Conservation (phyloP, 2,113 vertebrate species). For the Bubo bubo region DNA sequence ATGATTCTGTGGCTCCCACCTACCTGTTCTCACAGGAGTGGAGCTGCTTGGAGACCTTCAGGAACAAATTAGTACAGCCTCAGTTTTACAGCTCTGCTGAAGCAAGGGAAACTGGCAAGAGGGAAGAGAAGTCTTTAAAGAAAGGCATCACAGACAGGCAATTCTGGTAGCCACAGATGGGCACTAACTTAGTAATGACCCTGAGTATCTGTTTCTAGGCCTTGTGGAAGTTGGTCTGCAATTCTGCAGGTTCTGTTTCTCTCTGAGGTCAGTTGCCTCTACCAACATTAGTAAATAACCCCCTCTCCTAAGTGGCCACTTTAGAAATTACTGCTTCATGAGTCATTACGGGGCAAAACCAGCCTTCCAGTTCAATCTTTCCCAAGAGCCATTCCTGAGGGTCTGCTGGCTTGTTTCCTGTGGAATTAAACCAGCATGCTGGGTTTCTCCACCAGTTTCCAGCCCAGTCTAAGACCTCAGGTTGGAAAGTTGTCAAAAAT, state of each 20-base stretch:
- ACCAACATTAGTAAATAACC: neutral
- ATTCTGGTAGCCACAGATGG: neutral
- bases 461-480: neutral
- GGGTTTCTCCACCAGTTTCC: neutral
- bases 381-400: neutral
- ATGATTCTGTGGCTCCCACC: neutral
- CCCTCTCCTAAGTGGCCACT: rapidly evolving
- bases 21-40: neutral
- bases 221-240: neutral
- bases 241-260: neutral
- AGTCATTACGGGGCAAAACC: rapidly evolving
- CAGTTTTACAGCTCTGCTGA: neutral
- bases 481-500: neutral
- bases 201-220: neutral
- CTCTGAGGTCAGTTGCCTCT: neutral
- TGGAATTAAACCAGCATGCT: neutral
- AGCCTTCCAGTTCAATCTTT: too few species aligned
- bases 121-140: neutral
- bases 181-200: neutral
- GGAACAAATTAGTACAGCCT: neutral
- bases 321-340: neutral
- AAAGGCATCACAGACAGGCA: neutral
- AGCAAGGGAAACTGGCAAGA: rapidly evolving
- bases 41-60: neutral
- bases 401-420: neutral